Conservation (phyloP, 1,140 invertebrate species). For the Vanessa tameamea region DNA sequence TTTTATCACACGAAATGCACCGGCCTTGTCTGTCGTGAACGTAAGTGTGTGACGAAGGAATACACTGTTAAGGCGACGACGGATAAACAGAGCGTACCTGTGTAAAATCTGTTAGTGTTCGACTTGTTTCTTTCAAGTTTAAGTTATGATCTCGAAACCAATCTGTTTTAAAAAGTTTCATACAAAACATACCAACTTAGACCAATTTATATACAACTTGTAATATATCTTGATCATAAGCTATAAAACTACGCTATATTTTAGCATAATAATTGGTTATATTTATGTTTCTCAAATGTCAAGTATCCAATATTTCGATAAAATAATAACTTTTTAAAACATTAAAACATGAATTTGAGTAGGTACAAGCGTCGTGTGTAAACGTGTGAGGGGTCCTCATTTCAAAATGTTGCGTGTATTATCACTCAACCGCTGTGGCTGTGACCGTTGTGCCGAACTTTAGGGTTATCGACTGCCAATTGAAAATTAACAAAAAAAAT, state of each 20-base stretch:
- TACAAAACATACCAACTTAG: neutral
- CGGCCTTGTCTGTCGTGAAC: slow-evolving; percentile 24
- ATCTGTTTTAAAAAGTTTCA: neutral
- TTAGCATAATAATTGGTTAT: neutral
- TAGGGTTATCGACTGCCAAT: slow-evolving; percentile 19
- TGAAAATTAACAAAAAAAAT: too few species aligned
- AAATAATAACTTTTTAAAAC: too few species aligned
- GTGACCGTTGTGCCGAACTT: slow-evolving; percentile 26
- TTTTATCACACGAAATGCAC: slow-evolving; percentile 38
- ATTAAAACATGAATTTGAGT: neutral
- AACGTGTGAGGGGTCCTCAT: slow-evolving; percentile 32
- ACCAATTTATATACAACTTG: neutral
- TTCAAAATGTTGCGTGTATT: slow-evolving; percentile 39
- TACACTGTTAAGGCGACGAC: slow-evolving; percentile 34
- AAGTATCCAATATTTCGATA: too few species aligned
- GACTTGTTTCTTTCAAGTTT: slow-evolving; percentile 14
- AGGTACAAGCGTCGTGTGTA: neutral
- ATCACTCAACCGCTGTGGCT: slow-evolving; percentile 32
- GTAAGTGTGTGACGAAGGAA: slow-evolving; percentile 36
- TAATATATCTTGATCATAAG: neutral
- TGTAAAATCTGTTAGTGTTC: neutral
- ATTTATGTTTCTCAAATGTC: neutral
- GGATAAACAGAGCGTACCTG: slow-evolving; percentile 26
- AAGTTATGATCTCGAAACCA: slow-evolving; percentile 1
- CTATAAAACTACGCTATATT: neutral